Base-by-base conservation (phyloP, 2,113 vertebrate genomes). In the Muscicapa adusta region DNA sequence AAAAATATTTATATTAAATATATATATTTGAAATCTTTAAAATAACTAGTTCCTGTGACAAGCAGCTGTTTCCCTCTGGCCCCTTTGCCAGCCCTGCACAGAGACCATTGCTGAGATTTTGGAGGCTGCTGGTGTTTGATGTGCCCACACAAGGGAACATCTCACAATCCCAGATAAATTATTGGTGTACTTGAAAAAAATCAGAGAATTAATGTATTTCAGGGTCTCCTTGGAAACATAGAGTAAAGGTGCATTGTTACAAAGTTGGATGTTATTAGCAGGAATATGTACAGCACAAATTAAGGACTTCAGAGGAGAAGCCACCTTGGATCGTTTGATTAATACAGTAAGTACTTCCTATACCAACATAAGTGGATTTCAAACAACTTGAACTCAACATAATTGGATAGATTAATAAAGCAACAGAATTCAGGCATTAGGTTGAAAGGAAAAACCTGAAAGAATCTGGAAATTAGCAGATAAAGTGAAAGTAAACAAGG, bases 311-410 rank as follows among this genome's bases (percentile, higher is more conserved):
- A 91, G 88, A 86, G 68, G 53, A 90, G 92, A 65, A 89, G 73
- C 66, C 77, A 91, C 91, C 77, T 89, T 76, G 93, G 58, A 89
- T 88, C 6, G 1, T 91, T 82, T 95, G 78, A 94, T 93, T 94
- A 96, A 92, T 67, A n/a, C 3, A 76, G 34, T 93, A 88, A 96
- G 85, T 91, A 82, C 94, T 95, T 94, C 94, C 90, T 89, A 76
- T 33, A 73, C 62, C 6, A 18, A 60, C 56, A n/a, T 57, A 95
- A 96, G 92, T 89, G 93, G 88, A 94, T 96, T 94, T 95, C 92
- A 94, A 94, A 95, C 84, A 91, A 89, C 84, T 53, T 92, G 87
- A 97, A 87, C 85, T 79, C 85, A 70, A 45, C 29, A 2, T 87
- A 94, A 95, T 89, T 92, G 67, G 33, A 50, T 8, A 57, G 87